These are phyloP conservation scores for Holocentrus rufus DNA, from an alignment of 2,797 vertebrate genomes.

Conservation along the genomic window DNA sequence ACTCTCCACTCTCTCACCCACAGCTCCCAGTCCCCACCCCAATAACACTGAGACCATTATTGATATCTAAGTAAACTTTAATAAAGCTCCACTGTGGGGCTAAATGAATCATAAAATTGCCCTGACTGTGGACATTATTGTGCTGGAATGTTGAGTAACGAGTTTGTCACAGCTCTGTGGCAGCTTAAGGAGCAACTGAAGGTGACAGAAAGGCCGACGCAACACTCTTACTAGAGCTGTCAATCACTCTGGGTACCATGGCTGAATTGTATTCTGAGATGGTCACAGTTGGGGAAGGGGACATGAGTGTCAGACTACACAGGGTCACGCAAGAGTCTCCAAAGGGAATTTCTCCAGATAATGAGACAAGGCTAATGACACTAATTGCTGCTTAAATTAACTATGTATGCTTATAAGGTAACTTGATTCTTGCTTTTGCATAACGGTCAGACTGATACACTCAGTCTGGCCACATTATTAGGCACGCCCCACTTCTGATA, in stretches of 20 bases:
- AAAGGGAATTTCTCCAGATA: constrained; percentile 29
- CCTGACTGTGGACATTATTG: constrained; percentile 32
- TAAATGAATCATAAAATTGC: constrained; percentile 58
- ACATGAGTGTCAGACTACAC: constrained; percentile 3
- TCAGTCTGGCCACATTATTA: constrained; percentile 9
- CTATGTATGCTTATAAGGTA: constrained; percentile 27
- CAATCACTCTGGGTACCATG: constrained; percentile 39
- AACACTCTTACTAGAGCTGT: constrained; percentile 24
- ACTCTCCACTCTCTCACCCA: constrained; percentile 1
- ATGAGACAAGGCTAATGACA: constrained; percentile 41
- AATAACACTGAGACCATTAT: constrained; percentile 41
- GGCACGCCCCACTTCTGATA: not conserved
- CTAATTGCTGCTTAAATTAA: constrained; percentile 45
- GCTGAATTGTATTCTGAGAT: constrained; percentile 42
- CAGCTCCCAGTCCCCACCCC: constrained; percentile 15
- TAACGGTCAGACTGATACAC: not conserved
- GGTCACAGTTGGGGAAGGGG: constrained; percentile 8
- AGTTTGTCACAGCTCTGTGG: constrained; percentile 36
- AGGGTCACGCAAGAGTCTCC: constrained; percentile 16
- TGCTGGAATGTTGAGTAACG: constrained; percentile 16
- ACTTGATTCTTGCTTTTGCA: not conserved
- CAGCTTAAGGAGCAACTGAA: constrained; percentile 43
- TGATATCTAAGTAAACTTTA: constrained; percentile 59
- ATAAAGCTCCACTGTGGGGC: constrained; percentile 53
- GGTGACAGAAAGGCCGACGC: constrained; percentile 44